Conservation (phyloP, 2,888 invertebrate species). For the Bhutanitis thaidina region DNA sequence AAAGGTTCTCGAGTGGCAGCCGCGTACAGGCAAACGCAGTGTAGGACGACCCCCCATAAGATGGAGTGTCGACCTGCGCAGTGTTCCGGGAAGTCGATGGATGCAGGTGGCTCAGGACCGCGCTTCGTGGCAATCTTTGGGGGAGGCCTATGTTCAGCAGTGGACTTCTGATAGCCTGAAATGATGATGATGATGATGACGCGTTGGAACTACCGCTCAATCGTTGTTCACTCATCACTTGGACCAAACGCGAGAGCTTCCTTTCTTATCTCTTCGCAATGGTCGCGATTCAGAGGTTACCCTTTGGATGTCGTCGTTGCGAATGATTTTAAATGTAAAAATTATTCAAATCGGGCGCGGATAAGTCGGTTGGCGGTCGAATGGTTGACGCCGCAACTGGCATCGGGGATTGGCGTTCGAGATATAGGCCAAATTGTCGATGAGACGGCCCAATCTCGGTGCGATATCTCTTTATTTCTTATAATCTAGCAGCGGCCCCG, state of each 20-base stretch:
- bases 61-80: too few relatives aligned
- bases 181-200: too few relatives aligned
- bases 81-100: too few relatives aligned
- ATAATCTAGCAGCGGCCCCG: slow-evolving; percentile 3
- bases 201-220: too few relatives aligned
- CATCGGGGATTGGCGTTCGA: slow-evolving; percentile 51
- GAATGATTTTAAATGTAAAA: slow-evolving; percentile 80
- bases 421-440: slow-evolving; percentile 26
- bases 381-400: slow-evolving; percentile 56
- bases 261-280: slow-evolving; percentile 74
- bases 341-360: slow-evolving; percentile 73
- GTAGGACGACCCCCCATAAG: too few relatives aligned
- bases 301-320: slow-evolving; percentile 78
- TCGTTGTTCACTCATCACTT: slow-evolving; percentile 19
- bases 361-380: slow-evolving; percentile 64
- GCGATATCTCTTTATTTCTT: slow-evolving; percentile 17
- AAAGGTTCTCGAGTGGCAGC: too few relatives aligned
- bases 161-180: too few relatives aligned
- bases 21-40: too few relatives aligned
- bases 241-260: slow-evolving; percentile 43
- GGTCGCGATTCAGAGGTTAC: slow-evolving; percentile 76
- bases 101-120: too few relatives aligned
- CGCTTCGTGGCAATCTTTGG: too few relatives aligned
- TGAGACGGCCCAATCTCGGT: slow-evolving; percentile 21
- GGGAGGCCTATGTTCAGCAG: too few relatives aligned